Evolutionary conservation across 2,888 invertebrate genomes (phyloP), one percentile per base, ranked within the genome.

Genomic region (Tachina lurida): DNA sequence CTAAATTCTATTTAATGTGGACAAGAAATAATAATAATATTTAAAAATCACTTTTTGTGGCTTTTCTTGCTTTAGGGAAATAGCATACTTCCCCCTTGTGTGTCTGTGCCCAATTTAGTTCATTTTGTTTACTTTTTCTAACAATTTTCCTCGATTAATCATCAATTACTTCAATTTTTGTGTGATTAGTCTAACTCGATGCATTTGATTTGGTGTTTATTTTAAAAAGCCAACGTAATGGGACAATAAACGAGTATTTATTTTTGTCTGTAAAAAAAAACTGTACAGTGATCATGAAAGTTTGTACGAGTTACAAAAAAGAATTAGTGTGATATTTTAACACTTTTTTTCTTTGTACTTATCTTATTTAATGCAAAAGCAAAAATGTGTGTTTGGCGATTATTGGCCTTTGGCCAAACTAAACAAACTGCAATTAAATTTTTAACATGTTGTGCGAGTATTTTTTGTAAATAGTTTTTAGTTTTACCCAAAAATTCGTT

Each of bases 331-430:
- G 52, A 62, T 68, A 68, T 74, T 75, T 63, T 76, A 70, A 76
- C 75, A 76, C 62, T 76, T 56, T 65, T 70, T 58, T 74, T 67
- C 49, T 41, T 63, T 74, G 49, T 52, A 43, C 47, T 62, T 22
- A 43, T 49, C 56, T 63, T 13, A n/a, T 19, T 9, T 54, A 45
- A 10, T 17, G 17, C 3, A 22, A 56, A 22, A 15, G 15, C 13
- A 0, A 22, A 52, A 79, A 56, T 47, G 22, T 73, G 80, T 76
- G 67, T 76, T 79, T 79, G 56, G 39, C 13, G 63, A 73, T 15
- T 76, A 77, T 83, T 84, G 83, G 83, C 73, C 83, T 78, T 78
- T 74, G 80, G 80, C 74, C 80, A 81, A 81, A 52, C 60, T 60
- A 81, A 74, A 60, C 63, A 67, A 71, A 81, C 60, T 81, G 67